Percentiles rank a stretch among this genome's conserved stretches.
Conservation (phyloP, 2,113 vertebrate species). For the Lampris megalopsis region DNA sequence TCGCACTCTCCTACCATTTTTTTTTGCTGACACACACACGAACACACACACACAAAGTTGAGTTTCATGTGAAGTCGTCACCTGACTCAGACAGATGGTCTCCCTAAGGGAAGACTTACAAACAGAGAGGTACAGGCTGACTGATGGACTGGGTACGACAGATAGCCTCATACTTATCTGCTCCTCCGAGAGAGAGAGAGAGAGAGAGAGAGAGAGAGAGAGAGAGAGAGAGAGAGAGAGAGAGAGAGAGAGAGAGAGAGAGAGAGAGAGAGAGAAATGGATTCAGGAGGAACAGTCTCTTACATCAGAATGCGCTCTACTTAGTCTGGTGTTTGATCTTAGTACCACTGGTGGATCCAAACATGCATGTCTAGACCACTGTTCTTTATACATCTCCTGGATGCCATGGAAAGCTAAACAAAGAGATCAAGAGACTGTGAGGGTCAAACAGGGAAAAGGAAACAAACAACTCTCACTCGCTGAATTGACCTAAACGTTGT, state of each 20-base stretch:
- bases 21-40: background rate
- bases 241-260: background rate
- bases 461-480: conserved; percentile 35
- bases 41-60: background rate
- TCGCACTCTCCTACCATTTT: background rate
- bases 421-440: conserved; percentile 56
- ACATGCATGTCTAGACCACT: conserved; percentile 46
- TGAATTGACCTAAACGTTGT: conserved; percentile 39
- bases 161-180: conserved; percentile 53
- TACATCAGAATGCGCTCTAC: conserved; percentile 42
- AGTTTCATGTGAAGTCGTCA: conserved; percentile 20
- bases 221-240: background rate
- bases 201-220: background rate
- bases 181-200: background rate
- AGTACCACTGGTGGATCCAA: conserved; percentile 35
- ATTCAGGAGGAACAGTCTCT: conserved; percentile 15
- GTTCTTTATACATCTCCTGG: conserved; percentile 54
- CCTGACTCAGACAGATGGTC: background rate
- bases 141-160: conserved; percentile 50
- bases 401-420: conserved; percentile 46
- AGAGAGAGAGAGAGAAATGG: background rate
- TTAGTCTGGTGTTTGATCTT: conserved; percentile 49
- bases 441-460: conserved; percentile 2
- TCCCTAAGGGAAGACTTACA: conserved; percentile 24
- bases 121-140: conserved; percentile 33